Base-by-base conservation (phyloP, 2,113 vertebrate species). In the Stigmatopora argus region DNA sequence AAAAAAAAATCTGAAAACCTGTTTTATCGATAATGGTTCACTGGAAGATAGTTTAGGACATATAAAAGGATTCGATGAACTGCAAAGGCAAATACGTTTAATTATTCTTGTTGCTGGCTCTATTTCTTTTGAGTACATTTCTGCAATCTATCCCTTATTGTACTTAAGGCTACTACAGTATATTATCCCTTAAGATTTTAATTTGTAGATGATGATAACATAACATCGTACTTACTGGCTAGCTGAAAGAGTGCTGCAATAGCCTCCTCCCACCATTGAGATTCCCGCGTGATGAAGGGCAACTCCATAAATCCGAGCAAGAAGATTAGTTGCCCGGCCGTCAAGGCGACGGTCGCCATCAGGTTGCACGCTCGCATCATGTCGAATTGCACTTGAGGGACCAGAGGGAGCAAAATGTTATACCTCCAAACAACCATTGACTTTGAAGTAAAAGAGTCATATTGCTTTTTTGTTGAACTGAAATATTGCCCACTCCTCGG, bases 331-430 rank as follows among this genome's bases (percentile, higher is more conserved):
- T 98, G 96, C 38, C 97, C 97, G 0, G 87, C 92, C 0, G 94
- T 93, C 67, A 99, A 89, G 23, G 96, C 96, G 7, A 94, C 93
- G 0, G 94, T 96, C 55, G 97, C 97, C 7, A 97, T 95, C 85
- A 99, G 90, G 90, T 98, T 99, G 72, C 97, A 99, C 10, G 96
- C 95, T 9, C 96, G 92, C 97, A 99, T 99, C 97, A 99, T 98
- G 90, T 99, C 96, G 3, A 98, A 98, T 88, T 99, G 97, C 92
- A 99, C 97, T 98, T 69, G 58, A 74, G 65, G 70, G 78, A 69
- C 38, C 58, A 87, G 45, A 75, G 69, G 60, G 76, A 80, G 45
- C 78, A 34, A 65, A 23, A 46, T 61, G 78, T 84, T 61, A 81
- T 64, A 69, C 53, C 64, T 62, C 21, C 41, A 64, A 35, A 21